A percentile compares a stretch with the other conserved stretches of the same genome.
Evolutionary conservation across 2,888 invertebrate species (phyloP).

Genomic region (Trissoscelio sp.): DNA sequence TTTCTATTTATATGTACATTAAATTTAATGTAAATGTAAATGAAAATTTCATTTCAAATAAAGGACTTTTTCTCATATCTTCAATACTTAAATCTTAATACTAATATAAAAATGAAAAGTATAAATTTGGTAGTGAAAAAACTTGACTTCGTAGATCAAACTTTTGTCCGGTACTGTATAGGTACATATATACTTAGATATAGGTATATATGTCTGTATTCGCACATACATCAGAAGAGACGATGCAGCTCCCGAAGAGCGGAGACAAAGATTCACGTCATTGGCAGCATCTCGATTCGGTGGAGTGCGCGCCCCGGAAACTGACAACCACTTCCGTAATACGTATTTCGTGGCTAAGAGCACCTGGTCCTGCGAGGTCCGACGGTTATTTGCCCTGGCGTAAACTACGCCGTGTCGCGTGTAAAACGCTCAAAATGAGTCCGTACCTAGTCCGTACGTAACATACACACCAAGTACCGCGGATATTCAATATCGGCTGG

Average conservation of each 20-base stretch:
- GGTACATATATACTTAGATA: slow-evolving; percentile 5
- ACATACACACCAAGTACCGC: neutral
- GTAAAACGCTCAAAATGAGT: slow-evolving; percentile 37
- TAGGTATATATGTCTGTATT: slow-evolving; percentile 6
- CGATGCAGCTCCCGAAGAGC: slow-evolving; percentile 47
- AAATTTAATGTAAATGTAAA: too few species aligned
- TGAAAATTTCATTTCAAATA: too few species aligned
- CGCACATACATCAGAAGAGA: slow-evolving; percentile 48
- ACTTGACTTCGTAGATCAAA: neutral
- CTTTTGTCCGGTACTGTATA: slow-evolving; percentile 29
- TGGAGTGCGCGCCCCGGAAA: slow-evolving; percentile 72
- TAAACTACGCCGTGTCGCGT: slow-evolving; percentile 4
- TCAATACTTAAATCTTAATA: too few species aligned
- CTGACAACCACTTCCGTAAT: slow-evolving; percentile 72
- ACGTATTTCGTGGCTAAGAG: slow-evolving; percentile 46
- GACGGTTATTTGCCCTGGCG: slow-evolving; percentile 23
- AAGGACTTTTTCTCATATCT: too few species aligned
- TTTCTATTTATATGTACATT: too few species aligned
- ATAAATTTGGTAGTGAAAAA: too few species aligned
- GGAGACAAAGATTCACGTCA: slow-evolving; percentile 81
- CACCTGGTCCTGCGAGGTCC: slow-evolving; percentile 45
- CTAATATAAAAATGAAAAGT: too few species aligned
- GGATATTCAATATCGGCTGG: slow-evolving; percentile 59
- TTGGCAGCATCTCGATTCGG: slow-evolving; percentile 78
- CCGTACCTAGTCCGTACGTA: slow-evolving; percentile 10